Evolutionary conservation across 2,113 vertebrate genomes (phyloP), one percentile per base, ranked within the genome.

Genomic region (Willisornis vidua): DNA sequence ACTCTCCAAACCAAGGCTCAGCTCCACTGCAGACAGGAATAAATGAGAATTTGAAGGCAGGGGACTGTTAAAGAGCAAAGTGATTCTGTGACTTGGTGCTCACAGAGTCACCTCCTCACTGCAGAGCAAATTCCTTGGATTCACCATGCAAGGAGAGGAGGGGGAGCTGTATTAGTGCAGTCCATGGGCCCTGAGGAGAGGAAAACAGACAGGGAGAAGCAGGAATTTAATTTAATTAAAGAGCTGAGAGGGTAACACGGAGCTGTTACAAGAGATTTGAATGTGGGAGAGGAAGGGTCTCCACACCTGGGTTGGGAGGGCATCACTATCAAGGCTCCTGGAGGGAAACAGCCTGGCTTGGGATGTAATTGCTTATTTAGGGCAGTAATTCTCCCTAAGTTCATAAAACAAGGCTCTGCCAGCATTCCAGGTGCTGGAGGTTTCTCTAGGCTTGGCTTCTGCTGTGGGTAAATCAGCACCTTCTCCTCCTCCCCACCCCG

Each of bases 1-100:
- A 81, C 89, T 96, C 48, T n/a, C 73, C 73, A 94, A 93, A 82
- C 45, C 68, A 52, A 25, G n/a, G 55, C 54, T 95, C 59, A 65
- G 81, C 59, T 51, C 19, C 14, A 3, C 31, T 25, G 82, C 45
- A 68, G 79, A 76, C 22, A 41, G 75, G 83, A 67, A 49, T 10
- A 68, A 65, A 48, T 6, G 6, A 20, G 41, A 90, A 71, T 12
- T 37, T 85, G 63, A 91, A 78, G 85, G 66, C 67, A 89, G 87
- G 54, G 12, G 24, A 18, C 43, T 94, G 62, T 71, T 71, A 43
- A 72, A 87, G 75, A 78, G 87, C 84, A n/a, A n/a, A n/a, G n/a
- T n/a, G n/a, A n/a, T n/a, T n/a, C n/a, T n/a, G n/a, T n/a, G n/a
- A n/a, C n/a, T n/a, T n/a, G n/a, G 75, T 70, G 70, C 28, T 93